Conservation (phyloP, 2,113 vertebrate genomes). For the Pteropus alecto region DNA sequence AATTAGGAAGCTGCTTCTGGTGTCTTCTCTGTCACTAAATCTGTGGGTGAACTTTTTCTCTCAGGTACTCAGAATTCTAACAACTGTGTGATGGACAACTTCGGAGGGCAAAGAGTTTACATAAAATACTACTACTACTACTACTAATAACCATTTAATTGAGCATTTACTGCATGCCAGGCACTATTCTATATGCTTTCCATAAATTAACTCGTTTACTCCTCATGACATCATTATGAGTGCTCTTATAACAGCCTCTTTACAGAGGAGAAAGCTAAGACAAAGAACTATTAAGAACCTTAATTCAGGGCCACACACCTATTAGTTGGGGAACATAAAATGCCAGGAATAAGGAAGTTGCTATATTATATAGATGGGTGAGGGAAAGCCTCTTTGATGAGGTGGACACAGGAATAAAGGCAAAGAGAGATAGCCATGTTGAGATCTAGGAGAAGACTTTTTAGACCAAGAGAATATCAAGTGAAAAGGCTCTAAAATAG, state of each 20-base stretch:
- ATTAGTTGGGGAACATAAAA: not conserved
- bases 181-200: not conserved
- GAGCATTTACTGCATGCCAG: not conserved
- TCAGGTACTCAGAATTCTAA: not conserved
- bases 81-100: not conserved
- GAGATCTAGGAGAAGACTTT: not conserved
- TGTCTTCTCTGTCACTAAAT: not conserved
- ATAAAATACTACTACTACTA: not conserved
- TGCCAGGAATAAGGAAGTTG: not conserved
- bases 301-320: not conserved
- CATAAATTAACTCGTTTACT: not conserved
- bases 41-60: not conserved
- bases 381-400: not conserved
- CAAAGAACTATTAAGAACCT: not conserved
- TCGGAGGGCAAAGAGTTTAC: not conserved
- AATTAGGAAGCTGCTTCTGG: not conserved
- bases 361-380: not conserved
- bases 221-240: not conserved
- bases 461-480: not conserved
- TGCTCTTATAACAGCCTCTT: not conserved
- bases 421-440: not conserved
- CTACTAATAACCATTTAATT: not conserved
- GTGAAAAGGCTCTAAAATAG: not conserved
- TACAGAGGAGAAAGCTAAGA: not conserved
- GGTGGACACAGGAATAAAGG: not conserved